Evolutionary conservation across 2,888 invertebrate species (phyloP), one percentile per base, ranked within the genome.

Genomic region (Cheilosia urbana): DNA sequence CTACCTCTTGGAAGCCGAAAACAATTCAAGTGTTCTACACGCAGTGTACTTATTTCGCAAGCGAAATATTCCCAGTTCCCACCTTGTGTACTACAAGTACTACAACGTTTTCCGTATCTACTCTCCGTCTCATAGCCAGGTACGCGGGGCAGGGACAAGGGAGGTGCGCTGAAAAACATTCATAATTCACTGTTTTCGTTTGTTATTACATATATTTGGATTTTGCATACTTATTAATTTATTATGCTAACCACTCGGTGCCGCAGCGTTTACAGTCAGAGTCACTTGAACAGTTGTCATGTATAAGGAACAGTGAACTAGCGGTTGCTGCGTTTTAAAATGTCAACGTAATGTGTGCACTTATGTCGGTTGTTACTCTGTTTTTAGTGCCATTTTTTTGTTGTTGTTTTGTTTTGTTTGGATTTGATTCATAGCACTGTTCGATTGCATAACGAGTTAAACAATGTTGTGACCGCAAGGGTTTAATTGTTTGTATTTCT

Each of bases 181-280:
- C 62, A 81, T 76, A 81, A 81, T 69, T 76, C 63, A 75, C 45
- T 57, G 68, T 75, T 81, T 68, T 57, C 69, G 66, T 75, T 51
- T 51, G 80, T 17, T 63, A 17, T 75, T 51, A 15, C 24, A 13
- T 37, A 34, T 11, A 37, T 37, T 51, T 51, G 4, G 21, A 51
- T 51, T 15, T 24, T 21, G 51, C 15, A 24, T 47, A 47, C 45
- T 47, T 51, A 21, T 21, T 51, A 13, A 47, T 17, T 47, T 51
- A 21, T 21, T 51, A 13, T 49, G 21, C 21, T 11, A 24, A 15
- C 11, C 51, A 11, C 19, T 24, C 24, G 51, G 51, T 15, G 51
- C 2, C 24, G 24, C 13, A 15, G 24, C 13, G 6, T 51, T 13
- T 24, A 21, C 9, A 7, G 9, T 30, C 30, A 30, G 30, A 30